These are phyloP conservation scores for Anguilla marmorata DNA, from an alignment of 2,797 vertebrate genomes.

Conservation along the genomic window DNA sequence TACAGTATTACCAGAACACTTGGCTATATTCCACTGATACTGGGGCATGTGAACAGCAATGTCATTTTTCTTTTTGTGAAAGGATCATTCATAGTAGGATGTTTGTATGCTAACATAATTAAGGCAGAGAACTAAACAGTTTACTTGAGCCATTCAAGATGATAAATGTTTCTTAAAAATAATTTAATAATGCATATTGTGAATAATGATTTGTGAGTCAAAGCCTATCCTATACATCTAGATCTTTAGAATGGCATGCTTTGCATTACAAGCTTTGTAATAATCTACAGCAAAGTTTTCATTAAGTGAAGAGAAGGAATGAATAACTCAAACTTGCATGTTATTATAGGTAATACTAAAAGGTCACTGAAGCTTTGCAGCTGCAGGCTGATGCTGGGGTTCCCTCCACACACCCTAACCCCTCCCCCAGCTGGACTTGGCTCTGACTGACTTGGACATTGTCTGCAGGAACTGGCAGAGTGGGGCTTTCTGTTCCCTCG, in stretches of 20 bases:
- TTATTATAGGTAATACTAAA: background rate
- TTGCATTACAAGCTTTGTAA: background rate
- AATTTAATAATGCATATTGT: background rate
- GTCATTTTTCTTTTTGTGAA: slow-evolving; percentile 21
- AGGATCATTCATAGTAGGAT: background rate
- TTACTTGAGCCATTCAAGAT: background rate
- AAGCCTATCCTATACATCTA: background rate
- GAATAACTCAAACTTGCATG: background rate
- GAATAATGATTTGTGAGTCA: background rate
- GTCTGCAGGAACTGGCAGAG: slow-evolving; percentile 36
- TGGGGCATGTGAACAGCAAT: slow-evolving; percentile 40
- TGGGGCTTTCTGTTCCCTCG: background rate
- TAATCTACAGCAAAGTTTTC: background rate
- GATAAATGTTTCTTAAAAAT: background rate
- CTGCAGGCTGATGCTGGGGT: slow-evolving; percentile 9
- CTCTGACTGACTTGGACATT: slow-evolving; percentile 57
- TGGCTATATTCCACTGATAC: slow-evolving; percentile 40
- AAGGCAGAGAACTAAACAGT: background rate
- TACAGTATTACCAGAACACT: slow-evolving; percentile 48
- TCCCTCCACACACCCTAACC: background rate
- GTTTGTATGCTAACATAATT: background rate
- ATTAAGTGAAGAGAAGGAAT: background rate
- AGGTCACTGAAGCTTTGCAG: background rate
- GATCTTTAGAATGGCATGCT: background rate
- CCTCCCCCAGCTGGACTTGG: slow-evolving; percentile 50